Evolutionary conservation across 2,888 invertebrate genomes (phyloP), one percentile per base, ranked within the genome.

Genomic region (Ptychoptera contaminata): DNA sequence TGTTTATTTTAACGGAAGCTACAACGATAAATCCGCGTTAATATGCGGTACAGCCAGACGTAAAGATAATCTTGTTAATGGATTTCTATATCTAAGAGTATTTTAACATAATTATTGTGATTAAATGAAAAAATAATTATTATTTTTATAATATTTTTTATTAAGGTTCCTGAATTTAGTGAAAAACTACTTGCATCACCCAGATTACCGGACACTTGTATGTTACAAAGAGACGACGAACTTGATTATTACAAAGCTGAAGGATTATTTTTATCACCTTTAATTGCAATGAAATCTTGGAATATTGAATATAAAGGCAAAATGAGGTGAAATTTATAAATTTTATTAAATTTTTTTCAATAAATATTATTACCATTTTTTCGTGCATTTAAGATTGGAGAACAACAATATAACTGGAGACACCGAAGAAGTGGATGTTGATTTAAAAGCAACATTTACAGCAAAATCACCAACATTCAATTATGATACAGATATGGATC

Each of bases 251-350:
- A 70, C 55, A 70, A 69, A 40, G 75, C 75, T 2, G 73, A 74
- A 51, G 82, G 82, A 1, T 68, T 83, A 12, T 61, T 62, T 34
- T 63, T 80, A 10, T 61, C 59, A n/a, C 72, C 73, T 16, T 59
- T 77, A 10, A 71, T 73, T 52, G 77, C 82, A 5, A 82, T 83
- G 80, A 71, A 75, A 47, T 69, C 69, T 48, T 84, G 83, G 82
- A 71, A 66, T 47, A 56, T 84, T 2, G 55, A 58, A 15, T 84
- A 76, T 56, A 66, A 68, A 30, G 83, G 83, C 12, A 69, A 71
- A 53, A 71, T 83, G 71, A 76, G 73, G 68, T 70, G 54, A 63
- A 70, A 67, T 50, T 14, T 30, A 32, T 43, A 40, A 40, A 32
- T 43, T 12, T 23, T 36, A 35, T 42, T 8, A 41, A n/a, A n/a